A percentile compares a stretch with the other conserved stretches of the same genome.
Conservation (phyloP, 2,113 vertebrate genomes). For the Antidorcas marsupialis region DNA sequence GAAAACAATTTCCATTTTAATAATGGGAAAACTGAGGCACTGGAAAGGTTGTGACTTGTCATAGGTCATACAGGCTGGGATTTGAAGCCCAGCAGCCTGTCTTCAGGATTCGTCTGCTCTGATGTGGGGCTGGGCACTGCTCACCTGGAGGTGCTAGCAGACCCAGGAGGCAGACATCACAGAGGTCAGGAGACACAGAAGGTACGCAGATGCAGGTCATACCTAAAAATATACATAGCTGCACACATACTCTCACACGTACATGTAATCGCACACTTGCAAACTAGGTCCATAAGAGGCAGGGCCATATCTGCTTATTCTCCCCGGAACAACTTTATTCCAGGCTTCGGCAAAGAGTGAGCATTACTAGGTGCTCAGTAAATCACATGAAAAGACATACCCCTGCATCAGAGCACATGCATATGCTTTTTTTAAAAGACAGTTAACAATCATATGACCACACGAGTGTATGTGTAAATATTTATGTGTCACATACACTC, state of each 20-base stretch:
- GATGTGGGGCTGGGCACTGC: not conserved
- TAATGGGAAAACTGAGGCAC: not conserved
- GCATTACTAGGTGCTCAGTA: not conserved
- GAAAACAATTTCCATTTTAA: not conserved
- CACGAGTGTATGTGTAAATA: too few relatives aligned
- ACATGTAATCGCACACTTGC: not conserved
- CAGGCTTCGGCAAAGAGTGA: too few relatives aligned
- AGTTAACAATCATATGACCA: too few relatives aligned
- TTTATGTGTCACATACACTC: not conserved
- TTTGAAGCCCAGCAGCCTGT: not conserved
- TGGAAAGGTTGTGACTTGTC: not conserved
- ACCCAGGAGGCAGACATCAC: not conserved
- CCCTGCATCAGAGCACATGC: not conserved
- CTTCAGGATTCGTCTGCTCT: not conserved
- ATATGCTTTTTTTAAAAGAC: too few relatives aligned
- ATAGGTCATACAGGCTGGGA: not conserved
- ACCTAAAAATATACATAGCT: not conserved
- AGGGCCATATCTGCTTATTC: not conserved
- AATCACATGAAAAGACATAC: not conserved
- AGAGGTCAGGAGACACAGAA: not conserved
- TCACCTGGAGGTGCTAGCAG: not conserved
- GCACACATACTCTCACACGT: not conserved
- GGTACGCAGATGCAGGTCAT: not conserved
- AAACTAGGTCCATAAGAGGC: not conserved
- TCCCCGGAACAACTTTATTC: not conserved